Evolutionary conservation across 37 sponge, comb jelly and placozoan species (phyloP), one percentile per base, ranked within the genome.

Genomic region (Theonella swinhoei): DNA sequence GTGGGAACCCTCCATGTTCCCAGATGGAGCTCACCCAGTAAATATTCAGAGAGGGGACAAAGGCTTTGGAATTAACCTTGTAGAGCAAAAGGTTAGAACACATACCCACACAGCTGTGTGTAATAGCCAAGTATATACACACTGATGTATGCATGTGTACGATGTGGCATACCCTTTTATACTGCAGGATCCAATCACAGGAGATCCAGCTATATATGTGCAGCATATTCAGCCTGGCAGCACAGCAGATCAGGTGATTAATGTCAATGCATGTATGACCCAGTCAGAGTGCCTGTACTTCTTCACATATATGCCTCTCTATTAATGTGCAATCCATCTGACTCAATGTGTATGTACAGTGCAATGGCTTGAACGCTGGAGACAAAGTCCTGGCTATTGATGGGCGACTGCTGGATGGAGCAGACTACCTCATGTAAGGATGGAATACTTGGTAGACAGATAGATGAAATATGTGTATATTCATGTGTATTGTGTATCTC

Each of bases 341-440:
- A n/a, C n/a, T n/a, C n/a, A n/a, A n/a, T n/a, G n/a, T n/a, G n/a
- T n/a, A n/a, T n/a, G n/a, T n/a, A n/a, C 59, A 84, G 64, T 75
- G 68, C 14, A 54, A 78, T 25, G 32, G 35, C 36, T 28, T 90
- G 25, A 37, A 34, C 0, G 30, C 38, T 35, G 90, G 90, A 17
- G 90, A 90, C 37, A 42, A 39, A 58, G 37, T 90, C 4, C 37
- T 90, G 42, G 90, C 90, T 28, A 90, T 90, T 72, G 91, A 87
- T 42, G 83, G 77, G 4, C 83, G 76, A 35, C 35, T 59, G 14
- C 30, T 91, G 74, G 75, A 71, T 73, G 88, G 83, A 78, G 81
- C 83, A 2, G 75, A 87, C 36, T 91, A 73, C 40, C 43, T 68
- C 64, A 85, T 90, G 91, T 90, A 41, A 77, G 87, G 30, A 32